Evolutionary conservation across 2,888 invertebrate species (phyloP), one percentile per base, ranked within the genome.

Genomic region (Allolobophora icterica): DNA sequence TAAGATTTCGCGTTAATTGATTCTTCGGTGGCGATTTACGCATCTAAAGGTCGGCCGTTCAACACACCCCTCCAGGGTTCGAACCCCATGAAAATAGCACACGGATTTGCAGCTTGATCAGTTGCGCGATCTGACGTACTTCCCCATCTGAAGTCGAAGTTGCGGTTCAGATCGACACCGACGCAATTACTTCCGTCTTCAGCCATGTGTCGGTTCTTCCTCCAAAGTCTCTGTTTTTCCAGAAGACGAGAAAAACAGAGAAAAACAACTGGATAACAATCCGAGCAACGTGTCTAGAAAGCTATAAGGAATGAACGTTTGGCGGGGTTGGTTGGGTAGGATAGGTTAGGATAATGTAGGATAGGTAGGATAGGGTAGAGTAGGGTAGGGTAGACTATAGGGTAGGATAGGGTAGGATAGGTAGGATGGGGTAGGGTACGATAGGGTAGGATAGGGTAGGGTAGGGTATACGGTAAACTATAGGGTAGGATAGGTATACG

Each of bases 61-160:
- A 19, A 19, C 45, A 19, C 19, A 13, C 15, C 45, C 5, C 45
- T 19, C 45, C 45, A 45, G 45, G 21, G 19, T 45, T 45, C 13
- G 45, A 45, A 45, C 19, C 45, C 52, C 52, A 52, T 52, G 24
- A 1, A 21, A 24, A n/a, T n/a, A n/a, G n/a, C n/a, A n/a, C 6
- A 52, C 1, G 24, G 52, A 3, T 52, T 24, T 52, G 24, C 52
- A 52, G 24, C 21, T 24, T 6, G 52, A 52, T 52, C 21, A 24
- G 52, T 52, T n/a, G n/a, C n/a, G n/a, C 8, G n/a, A 71, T 71
- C 71, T 71, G 71, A 71, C 90, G n/a, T 58, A 90, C 91, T 30
- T 45, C 91, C 91, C 91, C 91, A 91, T 87, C 34, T 30, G 35
- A 45, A 91, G 89, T 89, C 91, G 30, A 40, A 91, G 89, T 91